These are phyloP conservation scores for Mesoclemmys tuberculata DNA, from an alignment of 2,113 vertebrate genomes.

Conservation along the genomic window DNA sequence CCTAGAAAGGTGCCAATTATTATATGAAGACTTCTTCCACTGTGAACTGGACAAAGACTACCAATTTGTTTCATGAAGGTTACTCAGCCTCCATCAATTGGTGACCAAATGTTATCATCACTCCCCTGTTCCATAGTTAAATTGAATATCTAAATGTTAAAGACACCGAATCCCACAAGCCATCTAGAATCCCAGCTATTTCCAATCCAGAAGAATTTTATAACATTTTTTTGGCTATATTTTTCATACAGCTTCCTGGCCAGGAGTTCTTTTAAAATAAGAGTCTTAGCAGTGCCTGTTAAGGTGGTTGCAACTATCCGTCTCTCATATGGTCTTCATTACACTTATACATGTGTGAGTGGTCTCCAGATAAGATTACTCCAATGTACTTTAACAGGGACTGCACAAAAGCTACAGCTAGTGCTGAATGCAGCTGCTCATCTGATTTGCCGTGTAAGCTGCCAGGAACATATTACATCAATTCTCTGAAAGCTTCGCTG, in stretches of 20 bases:
- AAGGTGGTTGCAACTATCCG: neutral
- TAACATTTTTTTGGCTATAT: neutral
- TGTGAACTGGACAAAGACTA: neutral
- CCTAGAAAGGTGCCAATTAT: neutral
- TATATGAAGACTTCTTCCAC: neutral
- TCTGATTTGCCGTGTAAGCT: neutral
- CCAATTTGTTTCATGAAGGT: neutral
- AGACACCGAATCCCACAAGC: rapidly evolving
- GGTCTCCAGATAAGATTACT: neutral
- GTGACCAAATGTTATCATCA: neutral
- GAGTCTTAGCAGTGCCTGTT: neutral
- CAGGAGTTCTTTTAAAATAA: neutral
- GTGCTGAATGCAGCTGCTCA: rapidly evolving
- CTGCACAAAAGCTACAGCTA: neutral
- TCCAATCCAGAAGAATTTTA: neutral
- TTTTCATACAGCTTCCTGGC: neutral
- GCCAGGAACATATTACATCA: neutral
- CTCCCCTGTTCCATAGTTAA: neutral
- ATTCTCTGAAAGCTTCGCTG: neutral
- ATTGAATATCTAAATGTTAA: neutral
- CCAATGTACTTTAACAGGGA: neutral
- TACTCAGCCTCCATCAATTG: neutral
- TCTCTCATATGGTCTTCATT: neutral
- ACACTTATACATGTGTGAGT: neutral
- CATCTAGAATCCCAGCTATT: neutral